These are phyloP conservation scores for Tetranychus truncatus DNA, from an alignment of 2,888 invertebrate species.

Conservation along the genomic window DNA sequence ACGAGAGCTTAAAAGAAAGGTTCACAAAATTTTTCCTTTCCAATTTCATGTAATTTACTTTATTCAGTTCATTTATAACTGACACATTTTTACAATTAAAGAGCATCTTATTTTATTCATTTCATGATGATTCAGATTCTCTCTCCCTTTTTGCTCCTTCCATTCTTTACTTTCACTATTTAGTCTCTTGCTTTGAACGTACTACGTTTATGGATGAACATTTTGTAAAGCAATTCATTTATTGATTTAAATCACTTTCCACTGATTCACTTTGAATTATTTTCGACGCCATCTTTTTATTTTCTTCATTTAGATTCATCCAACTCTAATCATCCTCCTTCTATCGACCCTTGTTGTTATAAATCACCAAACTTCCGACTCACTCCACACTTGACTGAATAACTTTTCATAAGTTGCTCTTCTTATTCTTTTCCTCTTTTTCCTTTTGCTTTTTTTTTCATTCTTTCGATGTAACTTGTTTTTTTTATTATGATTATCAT, in stretches of 20 bases:
- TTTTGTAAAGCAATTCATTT: neutral
- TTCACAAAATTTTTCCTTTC: too few relatives aligned
- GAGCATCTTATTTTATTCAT: too few relatives aligned
- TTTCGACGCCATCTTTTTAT: neutral
- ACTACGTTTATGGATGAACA: neutral
- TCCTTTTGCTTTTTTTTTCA: neutral
- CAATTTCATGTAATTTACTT: too few relatives aligned
- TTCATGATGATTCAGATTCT: too few relatives aligned
- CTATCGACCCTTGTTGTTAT: neutral
- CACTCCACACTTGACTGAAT: neutral
- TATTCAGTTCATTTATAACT: too few relatives aligned
- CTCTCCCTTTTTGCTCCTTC: neutral
- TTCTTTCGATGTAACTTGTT: neutral
- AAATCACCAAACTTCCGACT: constrained; percentile 1
- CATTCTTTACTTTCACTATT: neutral
- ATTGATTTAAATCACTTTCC: constrained; percentile 1
- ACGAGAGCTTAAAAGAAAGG: too few relatives aligned
- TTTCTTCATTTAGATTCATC: neutral
- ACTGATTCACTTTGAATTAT: constrained; percentile 1
- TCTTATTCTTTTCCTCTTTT: neutral
- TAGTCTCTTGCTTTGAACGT: neutral
- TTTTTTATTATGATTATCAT: neutral
- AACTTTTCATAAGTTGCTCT: neutral
- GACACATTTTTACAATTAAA: too few relatives aligned
- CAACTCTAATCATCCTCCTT: neutral